Base-by-base conservation (phyloP, 2,113 vertebrate species). In the Origma solitaria region DNA sequence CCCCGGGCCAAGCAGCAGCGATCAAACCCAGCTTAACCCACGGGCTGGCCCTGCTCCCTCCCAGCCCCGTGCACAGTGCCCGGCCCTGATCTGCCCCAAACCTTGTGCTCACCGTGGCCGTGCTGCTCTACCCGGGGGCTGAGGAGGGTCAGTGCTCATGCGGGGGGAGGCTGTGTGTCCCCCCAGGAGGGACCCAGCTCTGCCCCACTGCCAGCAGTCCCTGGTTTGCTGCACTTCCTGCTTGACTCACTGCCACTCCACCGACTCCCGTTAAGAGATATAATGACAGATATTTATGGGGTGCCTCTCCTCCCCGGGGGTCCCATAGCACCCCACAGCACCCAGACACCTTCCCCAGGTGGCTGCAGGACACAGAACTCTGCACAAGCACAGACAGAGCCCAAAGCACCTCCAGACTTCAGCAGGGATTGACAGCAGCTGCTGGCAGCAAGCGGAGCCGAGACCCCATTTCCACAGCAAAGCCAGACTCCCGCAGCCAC, bases 401-500 rank as follows among this genome's bases (percentile, higher is more conserved):
- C 1, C 0, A 4, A 10, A 40, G 31, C 1, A 31, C 3, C 60
- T 60, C 57, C 11, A 12, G 37, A 5, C 2, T 1, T 1, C 7
- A 1, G 7, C 3, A 3, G 62, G 47, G 65, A 27, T 56, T 72
- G 8, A 12, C 10, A 4, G 22, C 0, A 1, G n/a, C 58, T 50
- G 70, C 70, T 0, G 1, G 38, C 49, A n/a, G 38, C 0, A 4
- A 70, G 81, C 4, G 0, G 53, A 68, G 44, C 66, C 0, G 1
- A 73, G 69, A 60, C 11, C 73, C 35, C 45, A 11, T 45, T 71
- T 37, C 61, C 75, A 58, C 0, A 0, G 71, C 47, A 33, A 7
- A 66, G 65, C 31, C 2, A 3, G 44, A 33, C 14, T 5, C 28
- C 1, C 3, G 0, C 53, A 15, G 65, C 66, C 66, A 5, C 33